Percentiles rank a stretch among this genome's conserved stretches.
phyloP scores from a whole-genome alignment of 2,797 vertebrate genomes.

The Limnodromus scolopaceus region DNA sequence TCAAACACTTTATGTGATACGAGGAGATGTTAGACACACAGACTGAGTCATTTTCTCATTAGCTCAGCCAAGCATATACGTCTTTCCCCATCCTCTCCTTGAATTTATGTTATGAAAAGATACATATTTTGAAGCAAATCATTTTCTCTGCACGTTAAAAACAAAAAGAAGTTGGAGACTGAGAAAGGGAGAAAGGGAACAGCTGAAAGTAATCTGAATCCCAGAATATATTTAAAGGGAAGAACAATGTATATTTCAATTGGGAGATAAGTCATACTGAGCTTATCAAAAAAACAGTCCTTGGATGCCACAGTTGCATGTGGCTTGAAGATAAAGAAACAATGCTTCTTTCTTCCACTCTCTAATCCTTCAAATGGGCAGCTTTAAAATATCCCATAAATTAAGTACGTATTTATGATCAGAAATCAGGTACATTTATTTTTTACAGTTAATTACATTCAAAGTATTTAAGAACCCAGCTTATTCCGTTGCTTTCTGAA shows the following conservation, averaged over 20 bases:
- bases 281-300: conserved; percentile 56
- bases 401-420: conserved; percentile 1
- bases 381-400: background rate
- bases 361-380: conserved; percentile 35
- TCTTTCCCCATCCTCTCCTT: conserved; percentile 5
- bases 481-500: background rate
- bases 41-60: conserved; percentile 46
- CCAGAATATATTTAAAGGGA: conserved; percentile 19
- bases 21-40: conserved; percentile 31
- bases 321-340: conserved; percentile 60
- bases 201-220: background rate
- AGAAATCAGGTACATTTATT: background rate
- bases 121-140: conserved; percentile 43
- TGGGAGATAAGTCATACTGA: conserved; percentile 35
- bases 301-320: conserved; percentile 32
- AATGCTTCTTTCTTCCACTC: background rate
- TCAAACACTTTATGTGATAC: conserved; percentile 41
- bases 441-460: background rate
- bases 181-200: background rate
- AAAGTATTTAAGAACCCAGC: background rate
- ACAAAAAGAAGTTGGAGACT: background rate
- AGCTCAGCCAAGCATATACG: conserved; percentile 21
- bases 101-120: conserved; percentile 62
- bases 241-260: conserved; percentile 33
- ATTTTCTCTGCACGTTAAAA: conserved; percentile 25